Evolutionary conservation across 2,888 invertebrate species (phyloP).

Genomic region (Amblyjoppa proteus): DNA sequence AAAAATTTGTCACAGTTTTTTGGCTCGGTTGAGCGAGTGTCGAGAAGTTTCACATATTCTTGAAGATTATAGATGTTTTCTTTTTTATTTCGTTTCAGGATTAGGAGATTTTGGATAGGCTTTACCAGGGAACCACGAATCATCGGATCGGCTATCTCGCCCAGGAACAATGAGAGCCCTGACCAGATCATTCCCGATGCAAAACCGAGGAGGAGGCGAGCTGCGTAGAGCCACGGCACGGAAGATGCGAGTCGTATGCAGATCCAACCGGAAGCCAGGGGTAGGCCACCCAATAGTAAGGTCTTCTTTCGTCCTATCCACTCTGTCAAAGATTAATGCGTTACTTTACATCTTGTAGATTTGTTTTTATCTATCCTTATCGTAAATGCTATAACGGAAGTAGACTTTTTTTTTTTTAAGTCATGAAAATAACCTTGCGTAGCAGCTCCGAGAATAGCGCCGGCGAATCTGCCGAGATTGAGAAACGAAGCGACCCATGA

Average conservation of each 20-base stretch:
- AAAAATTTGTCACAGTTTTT: too few relatives aligned
- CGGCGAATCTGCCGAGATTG: constrained; percentile 80
- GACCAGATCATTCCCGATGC: constrained; percentile 82
- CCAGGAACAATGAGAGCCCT: constrained; percentile 78
- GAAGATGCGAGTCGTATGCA: constrained; percentile 78
- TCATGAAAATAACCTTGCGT: constrained; percentile 76
- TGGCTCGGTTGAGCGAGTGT: too few relatives aligned
- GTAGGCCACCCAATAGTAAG: constrained; percentile 76
- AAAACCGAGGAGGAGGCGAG: constrained; percentile 78
- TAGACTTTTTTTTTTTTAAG: neutral
- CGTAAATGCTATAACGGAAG: too few relatives aligned
- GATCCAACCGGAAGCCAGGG: constrained; percentile 79
- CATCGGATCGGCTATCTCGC: constrained; percentile 82
- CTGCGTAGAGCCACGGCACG: constrained; percentile 79
- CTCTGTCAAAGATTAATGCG: constrained; percentile 69
- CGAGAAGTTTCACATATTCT: neutral
- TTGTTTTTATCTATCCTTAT: neutral
- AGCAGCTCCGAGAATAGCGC: constrained; percentile 78
- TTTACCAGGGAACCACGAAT: constrained; percentile 82
- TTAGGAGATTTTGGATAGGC: constrained; percentile 24
- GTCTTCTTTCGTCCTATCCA: constrained; percentile 79
- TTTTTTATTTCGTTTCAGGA: neutral
- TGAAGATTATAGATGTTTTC: neutral
- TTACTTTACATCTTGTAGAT: neutral
- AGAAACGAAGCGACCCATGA: constrained; percentile 82